Evolutionary conservation across 2,113 vertebrate species (phyloP).

Genomic region (Cygnus buccinator): DNA sequence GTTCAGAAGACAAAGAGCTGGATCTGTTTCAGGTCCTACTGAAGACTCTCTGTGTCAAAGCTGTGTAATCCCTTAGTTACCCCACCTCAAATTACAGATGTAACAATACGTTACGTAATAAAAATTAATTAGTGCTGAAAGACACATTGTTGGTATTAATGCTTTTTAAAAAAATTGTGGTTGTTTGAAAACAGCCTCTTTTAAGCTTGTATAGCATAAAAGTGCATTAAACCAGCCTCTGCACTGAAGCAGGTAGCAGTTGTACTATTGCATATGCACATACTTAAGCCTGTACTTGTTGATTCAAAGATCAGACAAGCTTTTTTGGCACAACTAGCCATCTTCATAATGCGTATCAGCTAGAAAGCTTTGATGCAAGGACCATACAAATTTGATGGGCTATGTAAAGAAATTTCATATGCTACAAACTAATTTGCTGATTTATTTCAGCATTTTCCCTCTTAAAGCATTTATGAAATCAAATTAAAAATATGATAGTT

Average conservation of each 20-base stretch:
- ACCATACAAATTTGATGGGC: background rate
- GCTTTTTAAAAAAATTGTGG: background rate
- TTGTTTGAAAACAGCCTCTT: background rate
- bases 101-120: background rate
- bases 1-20: background rate
- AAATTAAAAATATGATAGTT: background rate
- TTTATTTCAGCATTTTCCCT: background rate
- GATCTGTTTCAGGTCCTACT: background rate
- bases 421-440: background rate
- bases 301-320: background rate
- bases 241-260: background rate
- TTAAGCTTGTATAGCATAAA: background rate
- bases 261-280: background rate
- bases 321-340: background rate
- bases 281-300: background rate
- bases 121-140: slow-evolving; percentile 31
- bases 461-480: background rate
- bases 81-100: slow-evolving; percentile 30
- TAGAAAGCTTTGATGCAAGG: background rate
- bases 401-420: background rate
- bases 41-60: background rate
- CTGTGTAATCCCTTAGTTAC: slow-evolving; percentile 18
- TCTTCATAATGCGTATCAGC: background rate
- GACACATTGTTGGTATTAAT: background rate
- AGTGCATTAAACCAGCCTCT: background rate